Conservation (phyloP, 1,140 invertebrate genomes). For the Zaprionus vittiger region DNA sequence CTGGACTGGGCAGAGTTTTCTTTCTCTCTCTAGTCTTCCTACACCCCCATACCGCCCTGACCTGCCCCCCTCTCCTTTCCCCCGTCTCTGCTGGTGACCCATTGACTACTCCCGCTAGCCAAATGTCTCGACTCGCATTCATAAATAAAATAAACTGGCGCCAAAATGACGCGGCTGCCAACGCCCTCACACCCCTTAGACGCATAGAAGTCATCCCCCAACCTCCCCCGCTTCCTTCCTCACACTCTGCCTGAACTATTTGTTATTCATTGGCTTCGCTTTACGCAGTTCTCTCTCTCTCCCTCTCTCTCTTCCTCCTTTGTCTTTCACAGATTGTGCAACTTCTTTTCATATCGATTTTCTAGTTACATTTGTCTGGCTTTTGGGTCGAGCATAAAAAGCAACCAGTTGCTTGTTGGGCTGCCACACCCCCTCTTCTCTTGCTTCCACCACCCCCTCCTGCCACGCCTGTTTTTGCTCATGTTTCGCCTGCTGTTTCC, state of each 20-base stretch:
- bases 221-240: background rate
- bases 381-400: conserved; percentile 60
- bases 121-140: conserved; percentile 55
- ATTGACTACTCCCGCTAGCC: conserved; percentile 52
- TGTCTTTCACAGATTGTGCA: conserved; percentile 38
- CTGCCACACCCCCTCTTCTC: background rate
- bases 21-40: background rate
- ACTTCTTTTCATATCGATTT: conserved; percentile 75
- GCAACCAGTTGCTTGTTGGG: conserved; percentile 64
- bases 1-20: background rate
- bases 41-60: background rate
- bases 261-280: conserved; percentile 78
- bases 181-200: conserved; percentile 19
- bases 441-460: background rate
- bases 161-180: conserved; percentile 68
- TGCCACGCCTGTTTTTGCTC: background rate
- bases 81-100: conserved; percentile 8
- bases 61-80: background rate
- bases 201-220: background rate
- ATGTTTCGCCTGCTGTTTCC: conserved; percentile 4
- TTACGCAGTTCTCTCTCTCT: conserved; percentile 25
- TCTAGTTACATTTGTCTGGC: conserved; percentile 73
- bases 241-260: conserved; percentile 29
- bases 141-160: conserved; percentile 80
- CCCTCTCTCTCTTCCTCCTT: conserved; percentile 5